Base-by-base conservation (phyloP, 1,140 invertebrate species). In the Aphaenogaster rudis region DNA sequence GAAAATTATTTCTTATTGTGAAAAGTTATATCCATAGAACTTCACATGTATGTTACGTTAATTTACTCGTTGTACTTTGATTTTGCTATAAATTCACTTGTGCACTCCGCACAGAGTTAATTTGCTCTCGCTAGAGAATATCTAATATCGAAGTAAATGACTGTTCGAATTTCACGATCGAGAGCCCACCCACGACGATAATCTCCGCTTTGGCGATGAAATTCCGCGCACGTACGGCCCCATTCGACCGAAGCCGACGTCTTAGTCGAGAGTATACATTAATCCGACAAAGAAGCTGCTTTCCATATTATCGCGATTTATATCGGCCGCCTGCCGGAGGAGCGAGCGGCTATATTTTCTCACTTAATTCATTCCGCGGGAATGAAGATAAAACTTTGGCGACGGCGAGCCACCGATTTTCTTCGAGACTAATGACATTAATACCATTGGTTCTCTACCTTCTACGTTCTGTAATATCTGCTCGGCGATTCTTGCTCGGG, bases 271-370 rank as follows among this genome's bases (percentile, higher is more conserved):
- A 84, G 54, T 84, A 48, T 84, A 84, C 80, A 76, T 84, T 84
- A 84, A 84, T 84, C 80, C 69, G 80, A 84, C 80, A 84, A 76
- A 84, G 80, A 84, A 84, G 80, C 69, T 76, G 69, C 80, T 84
- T 84, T 84, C 80, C 80, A 84, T 76, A 84, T 84, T 84, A 84
- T 84, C 54, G 80, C 80, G 80, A 84, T 84, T 84, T 84, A 84
- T 76, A 84, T 76, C 79, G 52, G 28, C 21, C n/a, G 42, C n/a
- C 69, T 84, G 54, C 36, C 33, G 48, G 63, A 17, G 15, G 69
- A 39, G 80, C 54, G 15, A 28, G 45, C 54, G 54, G 45, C 80
- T 84, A 74, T 76, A 84, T 84, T 84, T 84, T 76, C 69, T 84
- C 80, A 84, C 80, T 84, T 84, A 84, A 84, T 84, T 76, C 69